These are phyloP conservation scores for Trissoscelio sp. DNA, from an alignment of 2,888 invertebrate species.

Conservation along the genomic window DNA sequence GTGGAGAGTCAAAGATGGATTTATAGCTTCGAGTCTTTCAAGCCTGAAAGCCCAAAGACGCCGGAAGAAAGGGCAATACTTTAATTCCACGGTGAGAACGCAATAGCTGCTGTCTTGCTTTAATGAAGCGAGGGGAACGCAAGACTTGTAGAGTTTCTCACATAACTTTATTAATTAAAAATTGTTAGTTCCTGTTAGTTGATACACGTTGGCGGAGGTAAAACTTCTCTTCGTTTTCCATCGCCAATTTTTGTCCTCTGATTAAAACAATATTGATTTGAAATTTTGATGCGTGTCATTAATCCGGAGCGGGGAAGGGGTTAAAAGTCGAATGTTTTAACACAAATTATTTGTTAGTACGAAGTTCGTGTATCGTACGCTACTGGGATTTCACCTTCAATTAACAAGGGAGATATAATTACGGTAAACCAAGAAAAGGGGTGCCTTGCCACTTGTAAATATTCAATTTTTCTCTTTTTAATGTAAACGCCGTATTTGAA, in stretches of 20 bases:
- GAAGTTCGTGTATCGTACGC: not conserved
- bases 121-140: constrained; percentile 59
- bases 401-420: constrained; percentile 49
- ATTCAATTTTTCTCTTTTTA: constrained; percentile 42
- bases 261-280: constrained; percentile 52
- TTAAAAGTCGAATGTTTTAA: too few species aligned
- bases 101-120: constrained; percentile 72
- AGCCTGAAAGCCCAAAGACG: constrained; percentile 63
- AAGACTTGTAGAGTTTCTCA: constrained; percentile 80
- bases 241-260: constrained; percentile 33
- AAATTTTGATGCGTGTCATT: constrained; percentile 44
- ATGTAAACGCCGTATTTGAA: constrained; percentile 49
- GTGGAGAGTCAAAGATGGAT: constrained; percentile 70
- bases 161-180: constrained; percentile 82
- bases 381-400: constrained; percentile 30
- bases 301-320: too few species aligned
- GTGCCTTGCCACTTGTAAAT: constrained; percentile 32
- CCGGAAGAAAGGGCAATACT: constrained; percentile 72
- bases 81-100: constrained; percentile 77
- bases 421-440: constrained; percentile 29
- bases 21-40: constrained; percentile 68
- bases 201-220: constrained; percentile 73
- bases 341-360: constrained; percentile 30
- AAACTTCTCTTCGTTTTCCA: constrained; percentile 59
- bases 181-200: constrained; percentile 80